Evolutionary conservation across 2,113 vertebrate genomes (phyloP).

Genomic region (Lophura nycthemera): DNA sequence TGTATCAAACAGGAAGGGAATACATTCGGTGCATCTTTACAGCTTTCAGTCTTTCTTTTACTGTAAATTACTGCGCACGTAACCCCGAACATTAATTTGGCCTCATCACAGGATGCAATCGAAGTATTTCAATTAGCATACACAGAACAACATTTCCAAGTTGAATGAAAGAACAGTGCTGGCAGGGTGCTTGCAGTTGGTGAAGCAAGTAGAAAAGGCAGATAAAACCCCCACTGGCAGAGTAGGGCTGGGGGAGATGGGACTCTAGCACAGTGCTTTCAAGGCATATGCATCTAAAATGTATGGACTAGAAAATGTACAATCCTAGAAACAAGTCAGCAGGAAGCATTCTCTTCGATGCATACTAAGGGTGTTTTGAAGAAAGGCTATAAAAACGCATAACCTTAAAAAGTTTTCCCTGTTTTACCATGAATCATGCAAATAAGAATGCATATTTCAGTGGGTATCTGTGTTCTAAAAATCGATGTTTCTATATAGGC

Average conservation of each 20-base stretch:
- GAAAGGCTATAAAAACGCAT: background rate
- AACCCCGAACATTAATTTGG: slow-evolving; percentile 64
- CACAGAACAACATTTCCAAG: slow-evolving; percentile 32
- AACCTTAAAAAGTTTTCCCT: background rate
- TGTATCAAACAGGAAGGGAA: slow-evolving; percentile 23
- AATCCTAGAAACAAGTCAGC: background rate
- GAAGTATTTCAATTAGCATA: slow-evolving; percentile 31
- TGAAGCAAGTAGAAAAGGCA: slow-evolving; percentile 20
- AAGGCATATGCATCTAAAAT: background rate
- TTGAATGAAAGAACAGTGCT: background rate
- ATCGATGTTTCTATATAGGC: background rate
- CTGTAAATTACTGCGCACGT: slow-evolving; percentile 30
- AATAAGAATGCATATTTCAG: background rate
- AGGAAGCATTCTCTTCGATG: background rate
- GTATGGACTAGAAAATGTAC: background rate
- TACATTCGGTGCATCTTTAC: slow-evolving; percentile 6
- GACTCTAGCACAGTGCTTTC: background rate
- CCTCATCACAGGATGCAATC: slow-evolving; percentile 35
- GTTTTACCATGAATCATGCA: background rate
- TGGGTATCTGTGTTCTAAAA: background rate
- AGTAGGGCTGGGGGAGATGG: background rate
- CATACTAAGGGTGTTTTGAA: background rate
- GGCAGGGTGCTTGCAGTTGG: slow-evolving; percentile 37
- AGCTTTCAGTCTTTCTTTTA: slow-evolving; percentile 40
- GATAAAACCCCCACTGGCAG: background rate